Evolutionary conservation across 2,888 invertebrate genomes (phyloP).

Genomic region (Zygogramma bicolorata): DNA sequence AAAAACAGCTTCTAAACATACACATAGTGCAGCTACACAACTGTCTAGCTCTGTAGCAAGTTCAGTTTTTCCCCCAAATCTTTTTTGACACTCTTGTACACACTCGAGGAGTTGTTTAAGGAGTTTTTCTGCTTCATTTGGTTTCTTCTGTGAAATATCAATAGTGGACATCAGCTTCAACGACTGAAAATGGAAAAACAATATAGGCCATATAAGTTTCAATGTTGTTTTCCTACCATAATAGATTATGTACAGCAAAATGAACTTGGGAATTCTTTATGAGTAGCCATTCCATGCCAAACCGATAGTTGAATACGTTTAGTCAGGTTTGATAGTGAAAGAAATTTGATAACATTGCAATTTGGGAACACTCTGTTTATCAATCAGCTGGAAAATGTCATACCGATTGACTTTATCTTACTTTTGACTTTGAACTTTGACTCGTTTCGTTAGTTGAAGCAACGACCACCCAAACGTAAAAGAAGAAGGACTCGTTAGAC

Average conservation of each 20-base stretch:
- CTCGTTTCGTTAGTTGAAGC: no score
- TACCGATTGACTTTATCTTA: no score
- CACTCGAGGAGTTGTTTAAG: slow-evolving; percentile 78
- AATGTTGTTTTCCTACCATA: slow-evolving; percentile 3
- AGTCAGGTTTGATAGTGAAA: neutral
- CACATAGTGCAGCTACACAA: slow-evolving; percentile 72
- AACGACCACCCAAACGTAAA: no score
- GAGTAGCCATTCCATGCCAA: neutral
- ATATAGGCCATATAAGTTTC: neutral
- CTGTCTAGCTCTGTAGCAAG: slow-evolving; percentile 89
- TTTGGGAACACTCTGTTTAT: neutral
- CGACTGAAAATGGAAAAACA: slow-evolving; percentile 61
- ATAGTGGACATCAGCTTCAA: slow-evolving; percentile 72
- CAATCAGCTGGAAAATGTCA: neutral
- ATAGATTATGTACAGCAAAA: slow-evolving; percentile 2
- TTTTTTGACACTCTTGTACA: slow-evolving; percentile 85
- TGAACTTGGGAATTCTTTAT: slow-evolving; percentile 7
- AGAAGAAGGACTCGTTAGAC: no score
- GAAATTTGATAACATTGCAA: neutral
- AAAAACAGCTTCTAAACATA: slow-evolving; percentile 81
- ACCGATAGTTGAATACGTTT: neutral
- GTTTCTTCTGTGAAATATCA: slow-evolving; percentile 69
- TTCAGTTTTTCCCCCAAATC: slow-evolving; percentile 90
- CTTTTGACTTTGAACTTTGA: no score
- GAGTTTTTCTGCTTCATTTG: slow-evolving; percentile 71